phyloP scores from a whole-genome alignment of 2,888 invertebrate genomes.

The Ophioninae sp. region DNA sequence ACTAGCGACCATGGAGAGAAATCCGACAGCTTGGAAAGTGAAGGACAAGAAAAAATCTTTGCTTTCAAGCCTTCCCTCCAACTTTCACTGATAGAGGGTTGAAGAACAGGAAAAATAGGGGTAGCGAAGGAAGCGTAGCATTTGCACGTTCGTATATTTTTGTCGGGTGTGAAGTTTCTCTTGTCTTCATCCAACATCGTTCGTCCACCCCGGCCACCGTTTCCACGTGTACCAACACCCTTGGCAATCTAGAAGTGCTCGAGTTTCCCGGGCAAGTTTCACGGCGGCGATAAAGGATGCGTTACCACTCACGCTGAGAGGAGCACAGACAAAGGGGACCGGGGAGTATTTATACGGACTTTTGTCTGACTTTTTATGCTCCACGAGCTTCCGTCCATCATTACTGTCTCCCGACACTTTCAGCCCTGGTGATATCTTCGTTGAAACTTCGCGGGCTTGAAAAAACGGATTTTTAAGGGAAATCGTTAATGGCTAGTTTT shows the following conservation, averaged over 20 bases:
- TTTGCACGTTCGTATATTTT: conserved; percentile 17
- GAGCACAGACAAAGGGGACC: not conserved
- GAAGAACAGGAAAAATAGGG: conserved; percentile 21
- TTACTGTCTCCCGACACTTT: not conserved
- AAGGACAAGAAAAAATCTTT: conserved; percentile 54
- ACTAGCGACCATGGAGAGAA: conserved; percentile 56
- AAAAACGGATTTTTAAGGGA: not conserved
- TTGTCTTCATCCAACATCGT: conserved; percentile 41
- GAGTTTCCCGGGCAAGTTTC: not conserved
- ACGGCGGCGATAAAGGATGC: not conserved
- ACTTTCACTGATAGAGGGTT: not conserved
- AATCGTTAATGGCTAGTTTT: not conserved
- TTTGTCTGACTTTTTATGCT: not conserved
- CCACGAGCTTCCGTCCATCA: not conserved
- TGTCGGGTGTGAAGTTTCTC: conserved; percentile 43
- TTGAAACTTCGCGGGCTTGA: not conserved
- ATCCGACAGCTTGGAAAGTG: conserved; percentile 60
- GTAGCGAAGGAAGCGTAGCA: conserved; percentile 25
- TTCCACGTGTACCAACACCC: conserved; percentile 25
- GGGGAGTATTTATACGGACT: conserved; percentile 1
- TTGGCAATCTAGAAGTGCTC: conserved; percentile 32
- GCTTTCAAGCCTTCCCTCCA: conserved; percentile 21
- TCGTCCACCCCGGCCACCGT: conserved; percentile 12
- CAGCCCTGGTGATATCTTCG: not conserved
- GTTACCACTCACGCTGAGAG: not conserved